These are phyloP conservation scores for Synergus itoensis DNA, from an alignment of 2,888 invertebrate species.

Conservation along the genomic window DNA sequence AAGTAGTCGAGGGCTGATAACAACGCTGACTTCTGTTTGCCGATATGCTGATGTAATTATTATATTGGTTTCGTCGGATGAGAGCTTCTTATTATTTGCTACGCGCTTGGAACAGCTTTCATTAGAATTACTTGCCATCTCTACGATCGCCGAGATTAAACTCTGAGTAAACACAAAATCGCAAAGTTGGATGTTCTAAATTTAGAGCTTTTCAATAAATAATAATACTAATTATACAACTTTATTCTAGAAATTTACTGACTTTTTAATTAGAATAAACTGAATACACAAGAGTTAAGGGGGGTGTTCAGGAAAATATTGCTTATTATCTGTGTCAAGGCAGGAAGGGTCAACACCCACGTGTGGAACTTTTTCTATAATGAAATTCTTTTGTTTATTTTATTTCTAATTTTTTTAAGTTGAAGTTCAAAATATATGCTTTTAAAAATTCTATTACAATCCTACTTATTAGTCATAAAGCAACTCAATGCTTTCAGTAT, in stretches of 20 bases:
- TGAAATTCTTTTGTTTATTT: too few relatives aligned
- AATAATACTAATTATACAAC: not conserved
- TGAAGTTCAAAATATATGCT: too few relatives aligned
- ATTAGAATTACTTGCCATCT: slow-evolving; percentile 24
- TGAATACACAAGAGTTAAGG: too few relatives aligned
- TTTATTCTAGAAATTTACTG: not conserved
- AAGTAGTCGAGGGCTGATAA: slow-evolving; percentile 58
- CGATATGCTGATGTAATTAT: slow-evolving; percentile 78
- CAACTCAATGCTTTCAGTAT: too few relatives aligned
- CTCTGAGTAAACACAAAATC: slow-evolving; percentile 14
- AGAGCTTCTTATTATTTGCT: slow-evolving; percentile 24
- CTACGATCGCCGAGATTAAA: slow-evolving; percentile 12
- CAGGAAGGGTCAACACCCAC: too few relatives aligned
- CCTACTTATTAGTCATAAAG: too few relatives aligned
- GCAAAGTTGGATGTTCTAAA: not conserved
- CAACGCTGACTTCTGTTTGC: slow-evolving; percentile 75
- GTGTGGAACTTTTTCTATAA: too few relatives aligned
- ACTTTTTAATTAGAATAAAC: not conserved
- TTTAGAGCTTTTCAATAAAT: not conserved
- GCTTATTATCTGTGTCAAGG: too few relatives aligned
- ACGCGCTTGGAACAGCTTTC: slow-evolving; percentile 21
- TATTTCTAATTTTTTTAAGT: too few relatives aligned
- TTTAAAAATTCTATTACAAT: too few relatives aligned
- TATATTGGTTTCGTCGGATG: slow-evolving; percentile 70
- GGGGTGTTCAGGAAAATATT: too few relatives aligned